Evolutionary conservation across 2,113 vertebrate species (phyloP).

Genomic region (Brachionichthys hirsutus): DNA sequence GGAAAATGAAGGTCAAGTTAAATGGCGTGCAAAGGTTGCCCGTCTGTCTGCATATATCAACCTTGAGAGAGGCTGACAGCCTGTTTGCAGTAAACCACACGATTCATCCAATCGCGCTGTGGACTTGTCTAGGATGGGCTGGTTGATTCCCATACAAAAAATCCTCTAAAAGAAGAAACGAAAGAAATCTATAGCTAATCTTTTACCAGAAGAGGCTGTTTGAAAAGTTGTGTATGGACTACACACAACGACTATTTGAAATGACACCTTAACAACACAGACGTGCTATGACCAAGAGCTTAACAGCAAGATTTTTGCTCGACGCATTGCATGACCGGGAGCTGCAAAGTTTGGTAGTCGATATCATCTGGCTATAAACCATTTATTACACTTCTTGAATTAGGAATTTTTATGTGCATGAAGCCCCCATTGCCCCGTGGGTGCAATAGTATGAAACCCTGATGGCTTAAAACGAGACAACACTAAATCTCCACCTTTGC

Average conservation of each 20-base stretch:
- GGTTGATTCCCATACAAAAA: no score
- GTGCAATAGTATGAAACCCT: conserved; percentile 1
- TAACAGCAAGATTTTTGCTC: conserved; percentile 2
- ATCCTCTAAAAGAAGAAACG: no score
- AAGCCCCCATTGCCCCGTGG: conserved; percentile 16
- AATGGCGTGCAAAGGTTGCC: neutral
- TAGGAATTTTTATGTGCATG: conserved; percentile 27
- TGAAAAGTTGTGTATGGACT: neutral
- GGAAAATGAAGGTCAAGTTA: neutral
- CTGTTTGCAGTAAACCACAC: neutral
- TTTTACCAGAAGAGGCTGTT: no score
- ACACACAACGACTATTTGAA: neutral
- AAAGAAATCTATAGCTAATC: no score
- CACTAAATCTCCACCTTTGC: conserved; percentile 24
- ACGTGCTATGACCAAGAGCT: neutral
- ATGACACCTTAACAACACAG: neutral
- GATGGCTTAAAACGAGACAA: conserved; percentile 26
- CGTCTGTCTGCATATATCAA: neutral
- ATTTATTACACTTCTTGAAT: conserved; percentile 26
- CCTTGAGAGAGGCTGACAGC: no score
- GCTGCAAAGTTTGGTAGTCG: conserved; percentile 11
- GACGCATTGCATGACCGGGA: neutral
- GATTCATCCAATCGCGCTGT: neutral
- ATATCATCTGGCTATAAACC: conserved; percentile 31
- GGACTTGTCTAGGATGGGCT: no score